Evolutionary conservation across 2,797 vertebrate species (phyloP).

Genomic region (Lagorchestes hirsutus): DNA sequence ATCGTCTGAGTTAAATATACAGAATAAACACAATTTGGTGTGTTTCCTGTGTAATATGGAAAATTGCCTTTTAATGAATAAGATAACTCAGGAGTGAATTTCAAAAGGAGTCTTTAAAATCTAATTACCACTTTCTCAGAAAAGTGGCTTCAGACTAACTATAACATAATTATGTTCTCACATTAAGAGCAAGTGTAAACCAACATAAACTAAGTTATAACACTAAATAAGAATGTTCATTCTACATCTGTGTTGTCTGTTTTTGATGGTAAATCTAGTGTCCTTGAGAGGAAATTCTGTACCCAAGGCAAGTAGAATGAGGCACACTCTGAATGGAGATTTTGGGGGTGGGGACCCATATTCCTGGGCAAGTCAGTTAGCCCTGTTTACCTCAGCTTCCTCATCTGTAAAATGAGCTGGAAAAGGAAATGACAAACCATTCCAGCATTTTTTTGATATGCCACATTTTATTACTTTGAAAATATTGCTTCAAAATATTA

Average conservation of each 20-base stretch:
- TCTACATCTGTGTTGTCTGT: neutral
- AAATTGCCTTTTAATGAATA: neutral
- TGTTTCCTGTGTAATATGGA: neutral
- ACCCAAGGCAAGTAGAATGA: neutral
- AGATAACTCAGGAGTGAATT: slow-evolving; percentile 3
- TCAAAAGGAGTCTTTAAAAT: neutral
- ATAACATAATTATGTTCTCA: neutral
- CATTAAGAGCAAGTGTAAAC: neutral
- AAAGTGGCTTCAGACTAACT: slow-evolving; percentile 1
- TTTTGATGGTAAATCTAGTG: neutral
- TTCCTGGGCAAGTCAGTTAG: neutral
- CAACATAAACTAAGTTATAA: neutral
- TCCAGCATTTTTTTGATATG: neutral
- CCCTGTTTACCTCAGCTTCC: neutral
- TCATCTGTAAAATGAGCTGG: neutral
- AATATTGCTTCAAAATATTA: neutral
- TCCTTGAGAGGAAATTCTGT: neutral
- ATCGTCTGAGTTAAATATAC: neutral
- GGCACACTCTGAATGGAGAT: neutral
- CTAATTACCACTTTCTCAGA: neutral
- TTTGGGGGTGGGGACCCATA: neutral
- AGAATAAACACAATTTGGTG: neutral
- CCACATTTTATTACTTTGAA: neutral
- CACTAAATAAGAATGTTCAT: neutral
- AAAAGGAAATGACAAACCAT: neutral